A percentile compares a stretch with the other conserved stretches of the same genome.
Evolutionary conservation across 1,140 invertebrate species (phyloP).

Genomic region (Aphaenogaster ashmeadi): DNA sequence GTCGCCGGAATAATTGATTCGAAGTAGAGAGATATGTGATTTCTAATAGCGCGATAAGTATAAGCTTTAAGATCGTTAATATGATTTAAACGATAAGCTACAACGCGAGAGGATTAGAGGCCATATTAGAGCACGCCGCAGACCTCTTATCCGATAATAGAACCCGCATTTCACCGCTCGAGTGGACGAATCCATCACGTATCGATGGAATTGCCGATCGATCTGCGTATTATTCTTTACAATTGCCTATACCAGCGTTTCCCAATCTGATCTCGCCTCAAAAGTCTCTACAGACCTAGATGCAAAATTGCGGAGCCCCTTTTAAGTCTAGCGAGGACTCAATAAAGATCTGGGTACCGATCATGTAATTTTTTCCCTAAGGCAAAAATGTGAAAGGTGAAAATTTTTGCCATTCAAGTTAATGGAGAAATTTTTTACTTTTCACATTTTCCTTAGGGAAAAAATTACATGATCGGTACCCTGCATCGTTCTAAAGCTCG

Average conservation of each 20-base stretch:
- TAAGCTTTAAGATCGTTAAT: constrained; percentile 12
- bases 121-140: background rate
- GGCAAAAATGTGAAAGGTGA: too few species aligned
- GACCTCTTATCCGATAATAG: constrained; percentile 35
- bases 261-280: background rate
- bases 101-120: constrained; percentile 36
- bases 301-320: background rate
- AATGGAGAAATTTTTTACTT: too few species aligned
- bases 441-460: too few species aligned
- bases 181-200: constrained; percentile 19
- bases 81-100: constrained; percentile 42
- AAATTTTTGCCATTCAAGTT: too few species aligned
- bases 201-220: constrained; percentile 27
- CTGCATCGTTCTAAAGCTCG: background rate
- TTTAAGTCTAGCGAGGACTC: background rate
- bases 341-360: background rate
- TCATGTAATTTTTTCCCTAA: too few species aligned
- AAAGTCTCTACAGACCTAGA: background rate
- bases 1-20: background rate
- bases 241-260: background rate
- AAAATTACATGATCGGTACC: too few species aligned
- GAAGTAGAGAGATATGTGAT: background rate
- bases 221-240: constrained; percentile 21
- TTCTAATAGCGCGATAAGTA: constrained; percentile 7
- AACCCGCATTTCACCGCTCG: constrained; percentile 8